Percentiles rank a stretch among this genome's conserved stretches.
Conservation (phyloP, 2,113 vertebrate species). For the Dasyprocta punctata region DNA sequence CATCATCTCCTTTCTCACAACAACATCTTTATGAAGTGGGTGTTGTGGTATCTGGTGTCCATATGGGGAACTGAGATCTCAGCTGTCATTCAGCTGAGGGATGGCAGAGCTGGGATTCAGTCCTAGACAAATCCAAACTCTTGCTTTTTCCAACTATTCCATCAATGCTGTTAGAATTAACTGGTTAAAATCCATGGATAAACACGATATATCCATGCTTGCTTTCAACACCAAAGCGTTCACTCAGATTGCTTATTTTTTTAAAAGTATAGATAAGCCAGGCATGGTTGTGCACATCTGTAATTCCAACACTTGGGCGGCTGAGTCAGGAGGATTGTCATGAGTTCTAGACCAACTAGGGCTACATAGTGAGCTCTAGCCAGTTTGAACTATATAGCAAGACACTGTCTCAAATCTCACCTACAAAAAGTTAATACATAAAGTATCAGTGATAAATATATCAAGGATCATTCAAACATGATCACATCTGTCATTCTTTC, state of each 20-base stretch:
- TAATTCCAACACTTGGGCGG: not conserved
- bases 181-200: not conserved
- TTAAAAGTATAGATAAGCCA: not conserved
- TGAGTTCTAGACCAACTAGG: not conserved
- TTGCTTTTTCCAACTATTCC: not conserved
- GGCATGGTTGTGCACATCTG: not conserved
- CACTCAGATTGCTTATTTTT: not conserved
- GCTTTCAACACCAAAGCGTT: not conserved
- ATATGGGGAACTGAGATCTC: not conserved
- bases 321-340: not conserved
- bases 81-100: not conserved
- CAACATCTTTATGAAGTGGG: conserved; percentile 23
- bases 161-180: not conserved
- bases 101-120: not conserved
- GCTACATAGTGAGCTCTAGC: not conserved
- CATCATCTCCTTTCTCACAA: conserved; percentile 10
- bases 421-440: not conserved
- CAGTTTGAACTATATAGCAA: not conserved
- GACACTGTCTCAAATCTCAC: not conserved
- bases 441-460: not conserved
- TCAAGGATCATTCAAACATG: not conserved
- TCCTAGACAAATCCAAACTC: not conserved
- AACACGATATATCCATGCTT: not conserved
- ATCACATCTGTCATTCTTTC: not conserved
- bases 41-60: not conserved